These are phyloP conservation scores for Serinus canaria DNA, from an alignment of 2,113 vertebrate species.

Conservation along the genomic window DNA sequence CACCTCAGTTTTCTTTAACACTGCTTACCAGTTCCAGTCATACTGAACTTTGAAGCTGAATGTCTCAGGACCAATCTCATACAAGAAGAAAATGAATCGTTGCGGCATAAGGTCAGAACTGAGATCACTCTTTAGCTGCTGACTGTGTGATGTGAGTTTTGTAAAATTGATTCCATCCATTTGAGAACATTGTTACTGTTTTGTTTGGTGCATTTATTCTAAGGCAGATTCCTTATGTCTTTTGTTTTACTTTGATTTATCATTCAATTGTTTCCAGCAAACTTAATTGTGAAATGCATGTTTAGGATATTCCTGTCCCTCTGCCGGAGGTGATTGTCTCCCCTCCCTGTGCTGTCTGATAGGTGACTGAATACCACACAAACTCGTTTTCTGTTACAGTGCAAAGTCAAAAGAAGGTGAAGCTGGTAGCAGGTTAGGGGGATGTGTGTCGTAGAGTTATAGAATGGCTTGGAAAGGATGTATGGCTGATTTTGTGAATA, in stretches of 20 bases:
- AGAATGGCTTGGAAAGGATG: background rate
- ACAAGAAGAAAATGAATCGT: slow-evolving; percentile 90
- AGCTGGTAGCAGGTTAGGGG: background rate
- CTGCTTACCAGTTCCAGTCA: slow-evolving; percentile 86
- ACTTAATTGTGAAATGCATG: background rate
- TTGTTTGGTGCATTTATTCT: background rate
- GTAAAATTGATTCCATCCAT: background rate
- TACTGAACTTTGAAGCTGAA: slow-evolving; percentile 92
- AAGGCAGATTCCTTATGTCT: background rate
- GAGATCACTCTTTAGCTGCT: background rate
- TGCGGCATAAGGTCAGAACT: slow-evolving; percentile 85
- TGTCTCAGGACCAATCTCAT: slow-evolving; percentile 83
- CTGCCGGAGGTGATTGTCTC: background rate
- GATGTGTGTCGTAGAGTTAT: background rate
- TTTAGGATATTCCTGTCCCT: background rate
- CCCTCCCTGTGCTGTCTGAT: background rate
- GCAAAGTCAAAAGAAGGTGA: background rate
- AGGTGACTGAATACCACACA: background rate
- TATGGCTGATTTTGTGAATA: background rate
- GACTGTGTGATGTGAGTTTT: background rate
- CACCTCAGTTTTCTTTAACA: slow-evolving; percentile 72
- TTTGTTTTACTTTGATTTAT: background rate
- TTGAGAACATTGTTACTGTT: background rate
- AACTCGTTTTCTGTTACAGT: background rate
- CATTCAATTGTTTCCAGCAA: background rate